Conservation (phyloP, 2,888 invertebrate genomes). For the Linyphia triangularis region DNA sequence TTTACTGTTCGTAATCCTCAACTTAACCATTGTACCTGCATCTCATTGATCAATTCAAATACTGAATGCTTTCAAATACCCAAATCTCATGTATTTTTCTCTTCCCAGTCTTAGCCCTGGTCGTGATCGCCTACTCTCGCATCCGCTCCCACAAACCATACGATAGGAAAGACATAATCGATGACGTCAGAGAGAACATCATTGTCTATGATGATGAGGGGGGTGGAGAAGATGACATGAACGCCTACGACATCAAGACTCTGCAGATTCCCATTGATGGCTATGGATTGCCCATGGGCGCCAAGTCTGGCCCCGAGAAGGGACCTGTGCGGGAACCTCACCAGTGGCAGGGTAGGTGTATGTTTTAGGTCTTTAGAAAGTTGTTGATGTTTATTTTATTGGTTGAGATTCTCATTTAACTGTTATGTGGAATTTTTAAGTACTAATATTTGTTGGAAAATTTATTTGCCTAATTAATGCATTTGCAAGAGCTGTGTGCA, state of each 20-base stretch:
- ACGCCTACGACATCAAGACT: conserved; percentile 92
- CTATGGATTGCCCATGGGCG: conserved; percentile 70
- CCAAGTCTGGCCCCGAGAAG: conserved; percentile 76
- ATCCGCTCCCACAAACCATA: conserved; percentile 82
- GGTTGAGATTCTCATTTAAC: no score
- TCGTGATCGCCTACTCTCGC: conserved; percentile 90
- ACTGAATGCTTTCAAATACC: no score
- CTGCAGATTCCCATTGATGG: conserved; percentile 82
- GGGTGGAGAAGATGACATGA: conserved; percentile 96
- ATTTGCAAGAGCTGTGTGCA: no score
- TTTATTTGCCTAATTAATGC: no score
- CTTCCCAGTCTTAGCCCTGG: conserved; percentile 83
- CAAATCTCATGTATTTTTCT: background rate
- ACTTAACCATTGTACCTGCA: no score
- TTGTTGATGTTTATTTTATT: no score
- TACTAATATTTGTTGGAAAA: no score
- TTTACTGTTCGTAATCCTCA: no score
- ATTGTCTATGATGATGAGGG: conserved; percentile 99
- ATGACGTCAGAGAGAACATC: conserved; percentile 97
- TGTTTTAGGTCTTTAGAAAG: background rate
- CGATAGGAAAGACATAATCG: conserved; percentile 91
- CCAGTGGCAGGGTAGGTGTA: conserved; percentile 77
- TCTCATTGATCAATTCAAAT: no score
- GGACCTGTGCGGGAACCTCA: conserved; percentile 76
- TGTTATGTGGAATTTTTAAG: no score